Evolutionary conservation across 2,797 vertebrate genomes (phyloP), one percentile per base, ranked within the genome.

Genomic region (Synaphobranchus kaupii): DNA sequence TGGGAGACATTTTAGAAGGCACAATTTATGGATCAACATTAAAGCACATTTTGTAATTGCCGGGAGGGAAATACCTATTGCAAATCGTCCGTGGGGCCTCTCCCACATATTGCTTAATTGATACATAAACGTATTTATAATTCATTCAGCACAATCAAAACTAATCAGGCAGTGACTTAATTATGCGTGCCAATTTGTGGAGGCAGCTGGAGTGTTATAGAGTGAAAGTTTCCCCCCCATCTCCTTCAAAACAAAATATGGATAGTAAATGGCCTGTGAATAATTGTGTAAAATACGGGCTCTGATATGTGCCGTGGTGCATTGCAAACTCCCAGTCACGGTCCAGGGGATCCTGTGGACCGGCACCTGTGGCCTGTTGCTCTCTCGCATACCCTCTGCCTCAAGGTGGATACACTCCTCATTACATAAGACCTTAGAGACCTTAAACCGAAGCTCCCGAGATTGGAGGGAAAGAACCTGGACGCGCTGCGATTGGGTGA

Each of bases 101-200:
- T 44, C 78, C 63, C 78, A 78, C 44, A 54, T 48, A 34, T 68
- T 20, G 39, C 68, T 80, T 88, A 87, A 87, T 83, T 68, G 85
- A 86, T 88, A 88, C 78, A 50, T 87, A 83, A 39, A 89, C 84
- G 34, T 52, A 34, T 73, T 28, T 56, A 84, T 88, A 80, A 86
- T 80, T 90, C 48, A 63, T 88, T 66, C 58, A 48, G 48, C 47
- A 76, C 68, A 54, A 22, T 13, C 68, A 82, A 84, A 87, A 68
- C 84, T 83, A 84, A 12, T 80, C 80, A 54, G 66, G 20, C 81
- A 34, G 84, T 52, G 58, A 54, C 66, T 80, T 87, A 58, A 85
- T 84, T 68, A 78, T 54, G 56, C 47, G 15, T 73, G 76, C 76
- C 47, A 71, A 47, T 84, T 60, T 86, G 50, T 9, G 25, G 87